Percentiles rank a stretch among this genome's conserved stretches.
Evolutionary conservation across 2,797 vertebrate genomes (phyloP).

Genomic region (Aulostomus chinensis): DNA sequence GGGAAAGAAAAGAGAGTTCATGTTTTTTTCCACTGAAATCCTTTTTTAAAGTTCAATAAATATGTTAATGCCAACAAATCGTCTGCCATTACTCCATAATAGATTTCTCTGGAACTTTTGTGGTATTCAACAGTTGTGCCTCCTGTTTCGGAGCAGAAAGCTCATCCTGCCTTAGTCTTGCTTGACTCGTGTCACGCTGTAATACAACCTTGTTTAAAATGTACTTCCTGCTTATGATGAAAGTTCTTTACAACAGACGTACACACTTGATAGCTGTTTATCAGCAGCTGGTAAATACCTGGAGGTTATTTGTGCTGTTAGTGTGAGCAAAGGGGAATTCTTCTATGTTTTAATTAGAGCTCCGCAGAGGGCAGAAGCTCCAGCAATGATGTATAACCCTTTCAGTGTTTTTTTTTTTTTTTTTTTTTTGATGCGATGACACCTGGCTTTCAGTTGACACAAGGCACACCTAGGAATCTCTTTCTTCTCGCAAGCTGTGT

Average conservation of each 20-base stretch:
- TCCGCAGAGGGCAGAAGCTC: slow-evolving; percentile 41
- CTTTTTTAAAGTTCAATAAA: background rate
- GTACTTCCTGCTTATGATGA: too few relatives aligned
- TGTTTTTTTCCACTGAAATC: slow-evolving; percentile 22
- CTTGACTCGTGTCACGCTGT: too few relatives aligned
- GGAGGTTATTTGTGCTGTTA: slow-evolving; percentile 47
- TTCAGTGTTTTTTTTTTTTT: slow-evolving; percentile 18
- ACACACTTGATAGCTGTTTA: too few relatives aligned
- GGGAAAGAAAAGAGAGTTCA: slow-evolving; percentile 21
- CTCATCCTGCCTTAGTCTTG: too few relatives aligned
- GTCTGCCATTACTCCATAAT: too few relatives aligned
- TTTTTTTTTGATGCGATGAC: slow-evolving; percentile 64
- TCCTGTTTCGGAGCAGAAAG: too few relatives aligned
- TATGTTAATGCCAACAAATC: background rate
- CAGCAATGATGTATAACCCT: slow-evolving; percentile 48
- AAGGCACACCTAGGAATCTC: slow-evolving; percentile 44
- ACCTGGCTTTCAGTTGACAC: slow-evolving; percentile 40
- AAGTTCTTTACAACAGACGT: too few relatives aligned
- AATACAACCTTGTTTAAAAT: too few relatives aligned
- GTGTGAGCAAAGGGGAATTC: slow-evolving; percentile 59
- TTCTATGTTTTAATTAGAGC: slow-evolving; percentile 68
- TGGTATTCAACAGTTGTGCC: too few relatives aligned
- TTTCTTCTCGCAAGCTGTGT: slow-evolving; percentile 59
- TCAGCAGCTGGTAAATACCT: slow-evolving; percentile 26
- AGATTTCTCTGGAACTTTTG: too few relatives aligned